Evolutionary conservation across 1,140 invertebrate species (phyloP).

Genomic region (Caenorhabditis elegans): DNA sequence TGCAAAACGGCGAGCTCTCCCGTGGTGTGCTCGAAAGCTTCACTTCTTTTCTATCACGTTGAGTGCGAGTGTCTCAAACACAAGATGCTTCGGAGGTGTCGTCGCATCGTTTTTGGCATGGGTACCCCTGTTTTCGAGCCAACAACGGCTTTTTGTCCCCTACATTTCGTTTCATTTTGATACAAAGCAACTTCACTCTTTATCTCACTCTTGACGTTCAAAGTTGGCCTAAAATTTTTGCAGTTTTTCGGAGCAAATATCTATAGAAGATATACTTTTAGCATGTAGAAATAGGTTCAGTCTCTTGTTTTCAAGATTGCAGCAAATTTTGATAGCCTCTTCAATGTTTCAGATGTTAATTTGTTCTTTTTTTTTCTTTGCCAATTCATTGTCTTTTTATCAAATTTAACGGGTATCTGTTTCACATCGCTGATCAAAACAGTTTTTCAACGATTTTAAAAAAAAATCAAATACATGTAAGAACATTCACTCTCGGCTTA

Average conservation of each 20-base stretch:
- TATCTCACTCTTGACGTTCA: background rate
- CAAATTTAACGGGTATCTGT: no score
- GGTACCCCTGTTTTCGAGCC: background rate
- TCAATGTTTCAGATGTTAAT: background rate
- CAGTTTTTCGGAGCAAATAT: background rate
- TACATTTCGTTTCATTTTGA: background rate
- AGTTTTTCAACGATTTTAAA: no score
- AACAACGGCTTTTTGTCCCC: background rate
- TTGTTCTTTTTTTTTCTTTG: no score
- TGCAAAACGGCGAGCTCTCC: background rate
- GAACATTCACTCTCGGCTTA: no score
- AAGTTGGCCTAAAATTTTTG: no score
- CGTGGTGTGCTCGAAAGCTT: slow-evolving; percentile 6
- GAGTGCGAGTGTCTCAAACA: slow-evolving; percentile 8
- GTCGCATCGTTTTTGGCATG: background rate
- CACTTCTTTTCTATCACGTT: background rate
- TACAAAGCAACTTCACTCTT: slow-evolving; percentile 8
- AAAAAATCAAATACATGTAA: no score
- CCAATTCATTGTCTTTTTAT: no score
- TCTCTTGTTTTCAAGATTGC: background rate
- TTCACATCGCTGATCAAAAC: no score
- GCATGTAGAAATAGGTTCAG: background rate
- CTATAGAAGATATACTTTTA: background rate
- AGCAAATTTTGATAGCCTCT: background rate
- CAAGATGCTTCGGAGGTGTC: slow-evolving; percentile 28